Conservation (phyloP, 2,113 vertebrate species). For the Salminus brasiliensis region DNA sequence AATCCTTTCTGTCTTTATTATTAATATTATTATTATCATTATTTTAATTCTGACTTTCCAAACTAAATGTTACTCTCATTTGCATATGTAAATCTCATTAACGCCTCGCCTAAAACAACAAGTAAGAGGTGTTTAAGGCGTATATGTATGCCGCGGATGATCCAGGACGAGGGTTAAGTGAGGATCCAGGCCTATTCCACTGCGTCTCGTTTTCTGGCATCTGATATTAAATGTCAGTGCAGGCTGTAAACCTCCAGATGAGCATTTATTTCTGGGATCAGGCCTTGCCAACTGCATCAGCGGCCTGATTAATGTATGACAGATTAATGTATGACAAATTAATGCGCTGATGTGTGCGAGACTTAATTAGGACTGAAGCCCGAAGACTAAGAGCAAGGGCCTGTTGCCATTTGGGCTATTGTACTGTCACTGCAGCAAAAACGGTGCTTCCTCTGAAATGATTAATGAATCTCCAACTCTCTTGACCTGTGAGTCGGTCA, state of each 20-base stretch:
- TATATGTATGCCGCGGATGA: too few species aligned
- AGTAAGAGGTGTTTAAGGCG: too few species aligned
- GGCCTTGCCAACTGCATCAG: background rate
- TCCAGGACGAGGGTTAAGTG: background rate
- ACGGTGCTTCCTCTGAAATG: background rate
- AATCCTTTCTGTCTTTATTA: too few species aligned
- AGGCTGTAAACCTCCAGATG: constrained; percentile 1
- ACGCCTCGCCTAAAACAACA: too few species aligned
- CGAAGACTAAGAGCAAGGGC: background rate
- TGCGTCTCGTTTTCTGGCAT: background rate
- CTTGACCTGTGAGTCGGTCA: background rate
- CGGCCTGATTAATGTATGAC: background rate
- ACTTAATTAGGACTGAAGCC: background rate
- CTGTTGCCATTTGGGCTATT: background rate
- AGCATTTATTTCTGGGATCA: background rate
- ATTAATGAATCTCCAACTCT: background rate
- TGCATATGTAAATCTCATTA: too few species aligned
- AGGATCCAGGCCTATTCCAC: background rate
- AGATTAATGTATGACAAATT: background rate
- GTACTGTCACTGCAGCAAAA: background rate
- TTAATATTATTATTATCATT: too few species aligned
- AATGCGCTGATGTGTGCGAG: background rate
- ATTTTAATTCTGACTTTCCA: too few species aligned
- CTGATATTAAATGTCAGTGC: background rate
- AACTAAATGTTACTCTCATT: too few species aligned